Base-by-base conservation (phyloP, 2,113 vertebrate genomes). In the Sinocyclocheilus maitianheensis region DNA sequence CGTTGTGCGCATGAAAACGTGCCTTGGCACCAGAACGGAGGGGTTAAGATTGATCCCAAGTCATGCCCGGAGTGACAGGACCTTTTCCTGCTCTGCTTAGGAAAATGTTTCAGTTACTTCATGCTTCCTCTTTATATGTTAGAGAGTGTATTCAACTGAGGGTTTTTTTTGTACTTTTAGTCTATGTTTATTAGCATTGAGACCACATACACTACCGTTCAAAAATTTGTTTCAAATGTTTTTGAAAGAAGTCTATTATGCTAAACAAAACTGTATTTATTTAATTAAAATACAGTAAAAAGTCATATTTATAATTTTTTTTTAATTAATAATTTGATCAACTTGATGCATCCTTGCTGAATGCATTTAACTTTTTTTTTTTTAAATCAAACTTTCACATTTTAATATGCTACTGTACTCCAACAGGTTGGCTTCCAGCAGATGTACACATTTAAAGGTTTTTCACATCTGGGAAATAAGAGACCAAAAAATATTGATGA, bases 41-140 rank as follows among this genome's bases (percentile, higher is more conserved):
- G 81, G 76, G 76, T 77, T 55, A 60, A 86, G 87, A 89, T 90
- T 43, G 34, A 62, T 77, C 77, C 18, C 79, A 78, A 91, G 86
- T 87, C 86, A 90, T 90, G 90, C 86, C 84, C 77, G 48, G 86
- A 90, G 67, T 91, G 92, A 93, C 91, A 93, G 71, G 81, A 81
- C 60, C 89, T 88, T 89, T 87, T 78, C 81, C 87, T 22, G 34
- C 30, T 91, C 85, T 74, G 85, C 83, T 89, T 67, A 30, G 71
- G 48, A 65, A 62, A 53, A 60, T 53, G 20, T 58, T 71, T 67
- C 5, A 9, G 48, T 26, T 40, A 83, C 67, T 22, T 74, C 30
- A 40, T 74, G 69, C 34, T 83, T 83, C 81, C 69, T 74, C 34
- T 74, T 40, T 0, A 43, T 58, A 72, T 74, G 69, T 26, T n/a